Evolutionary conservation across 2,113 vertebrate genomes (phyloP).

Genomic region (Microcebus jonahi): DNA sequence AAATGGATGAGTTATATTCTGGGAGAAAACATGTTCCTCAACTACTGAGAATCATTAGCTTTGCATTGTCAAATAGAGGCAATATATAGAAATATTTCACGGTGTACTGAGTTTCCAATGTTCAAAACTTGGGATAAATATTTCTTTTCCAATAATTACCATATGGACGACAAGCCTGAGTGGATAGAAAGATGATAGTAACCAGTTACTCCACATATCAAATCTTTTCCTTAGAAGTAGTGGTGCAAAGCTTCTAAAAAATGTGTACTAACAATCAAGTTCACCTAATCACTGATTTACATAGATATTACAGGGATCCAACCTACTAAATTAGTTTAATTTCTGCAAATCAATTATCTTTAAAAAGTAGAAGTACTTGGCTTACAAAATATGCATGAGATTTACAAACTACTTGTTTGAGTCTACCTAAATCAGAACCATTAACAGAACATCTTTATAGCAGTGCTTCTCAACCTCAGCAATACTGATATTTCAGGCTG

Average conservation of each 20-base stretch:
- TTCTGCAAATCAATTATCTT: background rate
- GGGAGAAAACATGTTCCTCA: background rate
- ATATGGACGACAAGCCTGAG: background rate
- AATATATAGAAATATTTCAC: background rate
- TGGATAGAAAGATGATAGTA: background rate
- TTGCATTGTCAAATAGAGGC: background rate
- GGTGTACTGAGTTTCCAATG: background rate
- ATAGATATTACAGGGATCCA: background rate
- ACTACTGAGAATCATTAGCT: background rate
- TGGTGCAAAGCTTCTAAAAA: background rate
- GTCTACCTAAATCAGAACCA: background rate
- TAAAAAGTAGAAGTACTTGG: background rate
- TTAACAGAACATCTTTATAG: background rate
- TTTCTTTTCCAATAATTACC: too few relatives aligned
- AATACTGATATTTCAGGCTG: background rate
- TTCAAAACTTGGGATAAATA: background rate
- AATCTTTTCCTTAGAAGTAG: background rate
- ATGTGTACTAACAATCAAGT: background rate
- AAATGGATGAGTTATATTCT: background rate
- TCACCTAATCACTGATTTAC: background rate
- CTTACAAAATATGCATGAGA: background rate
- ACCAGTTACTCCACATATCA: background rate
- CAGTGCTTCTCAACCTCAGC: background rate
- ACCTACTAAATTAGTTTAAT: background rate
- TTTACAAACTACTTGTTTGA: background rate